Conservation (phyloP, 2,888 invertebrate genomes). For the Neelides folsomi region DNA sequence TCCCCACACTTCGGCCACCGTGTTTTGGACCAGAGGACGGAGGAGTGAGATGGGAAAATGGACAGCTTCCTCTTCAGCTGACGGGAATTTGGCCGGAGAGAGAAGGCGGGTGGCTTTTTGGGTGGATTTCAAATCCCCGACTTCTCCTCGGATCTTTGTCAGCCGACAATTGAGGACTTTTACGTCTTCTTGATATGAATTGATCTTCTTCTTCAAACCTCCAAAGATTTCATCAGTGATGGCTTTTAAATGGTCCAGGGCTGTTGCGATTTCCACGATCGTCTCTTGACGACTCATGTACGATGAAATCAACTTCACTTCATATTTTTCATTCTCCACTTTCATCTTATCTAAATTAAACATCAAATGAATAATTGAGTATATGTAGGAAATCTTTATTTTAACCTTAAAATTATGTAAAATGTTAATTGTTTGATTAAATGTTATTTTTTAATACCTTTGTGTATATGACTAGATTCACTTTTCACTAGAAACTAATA, state of each 20-base stretch:
- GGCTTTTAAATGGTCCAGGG: constrained; percentile 23
- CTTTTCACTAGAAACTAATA: too few relatives aligned
- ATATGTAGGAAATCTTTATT: too few relatives aligned
- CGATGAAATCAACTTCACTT: constrained; percentile 25
- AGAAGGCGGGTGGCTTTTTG: constrained; percentile 26
- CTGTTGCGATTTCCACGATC: constrained; percentile 26
- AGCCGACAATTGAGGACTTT: constrained; percentile 11
- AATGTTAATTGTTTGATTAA: too few relatives aligned
- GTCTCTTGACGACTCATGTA: constrained; percentile 28
- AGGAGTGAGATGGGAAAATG: too few relatives aligned
- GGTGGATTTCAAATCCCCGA: constrained; percentile 18
- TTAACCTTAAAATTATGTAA: too few relatives aligned
- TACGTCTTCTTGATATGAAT: constrained; percentile 17
- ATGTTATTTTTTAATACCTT: too few relatives aligned
- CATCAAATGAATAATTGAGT: background rate
- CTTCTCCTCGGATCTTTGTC: constrained; percentile 16
- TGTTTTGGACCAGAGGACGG: too few relatives aligned
- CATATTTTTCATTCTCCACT: constrained; percentile 24
- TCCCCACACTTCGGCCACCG: too few relatives aligned
- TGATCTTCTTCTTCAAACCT: constrained; percentile 18
- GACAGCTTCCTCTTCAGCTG: constrained; percentile 8
- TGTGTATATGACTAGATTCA: too few relatives aligned
- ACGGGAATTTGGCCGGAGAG: constrained; percentile 30
- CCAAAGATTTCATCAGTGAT: constrained; percentile 29
- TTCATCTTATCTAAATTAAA: constrained; percentile 14